These are phyloP conservation scores for Erpetoichthys calabaricus DNA, from an alignment of 2,797 vertebrate species.

Conservation along the genomic window DNA sequence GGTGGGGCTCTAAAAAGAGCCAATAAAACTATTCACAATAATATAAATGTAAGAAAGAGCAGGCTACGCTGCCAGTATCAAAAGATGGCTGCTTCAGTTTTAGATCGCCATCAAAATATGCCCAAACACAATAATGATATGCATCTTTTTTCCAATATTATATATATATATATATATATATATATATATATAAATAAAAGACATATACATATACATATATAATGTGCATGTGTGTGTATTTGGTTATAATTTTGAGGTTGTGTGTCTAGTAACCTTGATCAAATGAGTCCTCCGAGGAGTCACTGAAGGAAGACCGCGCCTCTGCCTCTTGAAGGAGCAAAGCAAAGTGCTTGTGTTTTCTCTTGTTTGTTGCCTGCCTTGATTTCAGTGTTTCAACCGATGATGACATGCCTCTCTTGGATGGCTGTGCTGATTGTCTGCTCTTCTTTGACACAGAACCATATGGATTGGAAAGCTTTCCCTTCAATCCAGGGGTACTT, in stretches of 20 bases:
- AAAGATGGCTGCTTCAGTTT: slow-evolving; percentile 34
- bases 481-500: slow-evolving; percentile 29
- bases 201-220: no score
- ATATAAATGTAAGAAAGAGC: slow-evolving; percentile 41
- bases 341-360: slow-evolving; percentile 84
- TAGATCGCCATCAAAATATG: slow-evolving; percentile 10
- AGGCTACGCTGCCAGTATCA: slow-evolving; percentile 50
- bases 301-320: slow-evolving; percentile 61
- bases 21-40: slow-evolving; percentile 42
- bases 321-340: slow-evolving; percentile 80
- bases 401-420: slow-evolving; percentile 26
- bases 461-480: slow-evolving; percentile 40
- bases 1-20: slow-evolving; percentile 48
- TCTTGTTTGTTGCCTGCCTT: slow-evolving; percentile 56
- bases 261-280: slow-evolving; percentile 96
- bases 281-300: slow-evolving; percentile 90
- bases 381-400: slow-evolving; percentile 51
- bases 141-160: no score
- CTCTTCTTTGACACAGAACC: slow-evolving; percentile 50
- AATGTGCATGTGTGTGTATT: no score
- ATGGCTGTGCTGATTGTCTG: slow-evolving; percentile 23
- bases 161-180: no score
- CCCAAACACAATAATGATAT: neutral
- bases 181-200: no score
- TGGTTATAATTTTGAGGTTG: slow-evolving; percentile 23